A percentile compares a stretch with the other conserved stretches of the same genome.
phyloP scores from a whole-genome alignment of 2,113 vertebrate genomes.

The Pandion haliaetus region DNA sequence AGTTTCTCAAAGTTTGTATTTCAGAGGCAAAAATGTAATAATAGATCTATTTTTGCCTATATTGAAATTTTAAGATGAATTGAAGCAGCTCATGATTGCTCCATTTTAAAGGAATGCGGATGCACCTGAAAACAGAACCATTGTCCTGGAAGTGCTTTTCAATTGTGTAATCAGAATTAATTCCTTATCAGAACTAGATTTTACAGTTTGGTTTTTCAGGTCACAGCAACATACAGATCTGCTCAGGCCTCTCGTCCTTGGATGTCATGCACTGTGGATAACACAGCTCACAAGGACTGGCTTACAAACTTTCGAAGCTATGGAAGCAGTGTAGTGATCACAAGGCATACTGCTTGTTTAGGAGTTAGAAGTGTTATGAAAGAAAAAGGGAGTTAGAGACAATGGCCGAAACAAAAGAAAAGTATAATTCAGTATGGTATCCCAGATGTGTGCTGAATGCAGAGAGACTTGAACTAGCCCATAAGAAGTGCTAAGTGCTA shows the following conservation, averaged over 20 bases:
- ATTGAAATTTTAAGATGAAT: background rate
- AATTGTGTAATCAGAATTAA: background rate
- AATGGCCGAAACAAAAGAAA: background rate
- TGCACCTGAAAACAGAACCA: background rate
- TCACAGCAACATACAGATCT: background rate
- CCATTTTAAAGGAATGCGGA: background rate
- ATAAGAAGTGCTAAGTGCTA: background rate
- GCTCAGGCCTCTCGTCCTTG: background rate
- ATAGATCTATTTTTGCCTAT: background rate
- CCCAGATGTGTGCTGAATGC: background rate
- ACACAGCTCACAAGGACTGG: background rate
- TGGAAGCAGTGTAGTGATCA: background rate
- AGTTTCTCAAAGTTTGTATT: background rate
- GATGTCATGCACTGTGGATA: background rate
- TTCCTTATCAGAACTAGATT: background rate
- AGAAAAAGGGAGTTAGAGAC: background rate
- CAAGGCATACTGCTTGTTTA: background rate
- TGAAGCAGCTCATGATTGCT: background rate
- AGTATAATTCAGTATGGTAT: background rate
- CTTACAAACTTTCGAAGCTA: background rate
- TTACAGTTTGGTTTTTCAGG: background rate
- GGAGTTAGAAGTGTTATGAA: background rate
- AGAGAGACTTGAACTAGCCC: background rate
- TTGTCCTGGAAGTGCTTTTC: background rate
- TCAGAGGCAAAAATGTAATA: background rate